Percentiles rank a stretch among this genome's conserved stretches.
Conservation (phyloP, 2,113 vertebrate genomes). For the Pagrus major region DNA sequence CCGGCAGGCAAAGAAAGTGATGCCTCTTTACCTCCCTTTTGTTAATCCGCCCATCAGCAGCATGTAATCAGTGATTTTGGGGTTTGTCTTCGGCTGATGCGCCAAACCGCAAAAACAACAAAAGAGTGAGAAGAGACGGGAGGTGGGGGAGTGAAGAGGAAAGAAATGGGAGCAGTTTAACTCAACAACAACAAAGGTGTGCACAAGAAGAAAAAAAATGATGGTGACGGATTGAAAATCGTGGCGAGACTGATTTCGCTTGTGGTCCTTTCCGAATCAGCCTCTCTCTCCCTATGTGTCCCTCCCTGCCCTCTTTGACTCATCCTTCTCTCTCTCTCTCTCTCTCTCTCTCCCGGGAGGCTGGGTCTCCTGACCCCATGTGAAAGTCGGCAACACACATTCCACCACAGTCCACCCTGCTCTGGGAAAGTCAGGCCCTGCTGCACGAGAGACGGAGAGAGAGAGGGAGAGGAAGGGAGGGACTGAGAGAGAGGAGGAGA, state of each 20-base stretch:
- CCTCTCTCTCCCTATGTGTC: conserved; percentile 33
- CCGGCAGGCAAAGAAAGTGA: conserved; percentile 56
- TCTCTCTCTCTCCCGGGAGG: conserved; percentile 71
- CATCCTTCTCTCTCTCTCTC: conserved; percentile 55
- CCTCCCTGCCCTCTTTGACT: conserved; percentile 56
- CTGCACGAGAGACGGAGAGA: conserved; percentile 46
- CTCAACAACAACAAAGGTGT: conserved; percentile 23
- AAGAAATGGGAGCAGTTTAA: background rate
- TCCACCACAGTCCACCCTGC: conserved; percentile 89
- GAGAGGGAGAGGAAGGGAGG: background rate
- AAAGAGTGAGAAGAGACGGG: conserved; percentile 25
- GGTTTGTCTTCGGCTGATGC: conserved; percentile 42
- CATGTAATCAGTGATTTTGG: conserved; percentile 63
- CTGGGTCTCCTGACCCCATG: conserved; percentile 88
- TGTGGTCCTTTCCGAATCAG: conserved; percentile 36
- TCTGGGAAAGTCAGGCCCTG: conserved; percentile 87
- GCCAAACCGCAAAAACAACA: conserved; percentile 52
- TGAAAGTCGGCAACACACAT: conserved; percentile 87
- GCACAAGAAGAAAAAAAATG: background rate
- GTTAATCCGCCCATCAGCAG: conserved; percentile 53
- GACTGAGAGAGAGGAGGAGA: background rate
- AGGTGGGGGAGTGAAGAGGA: background rate
- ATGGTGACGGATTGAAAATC: background rate
- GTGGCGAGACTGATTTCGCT: conserved; percentile 10
- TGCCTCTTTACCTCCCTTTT: conserved; percentile 53